Evolutionary conservation across 2,797 vertebrate genomes (phyloP).

Genomic region (Notolabrus celidotus): DNA sequence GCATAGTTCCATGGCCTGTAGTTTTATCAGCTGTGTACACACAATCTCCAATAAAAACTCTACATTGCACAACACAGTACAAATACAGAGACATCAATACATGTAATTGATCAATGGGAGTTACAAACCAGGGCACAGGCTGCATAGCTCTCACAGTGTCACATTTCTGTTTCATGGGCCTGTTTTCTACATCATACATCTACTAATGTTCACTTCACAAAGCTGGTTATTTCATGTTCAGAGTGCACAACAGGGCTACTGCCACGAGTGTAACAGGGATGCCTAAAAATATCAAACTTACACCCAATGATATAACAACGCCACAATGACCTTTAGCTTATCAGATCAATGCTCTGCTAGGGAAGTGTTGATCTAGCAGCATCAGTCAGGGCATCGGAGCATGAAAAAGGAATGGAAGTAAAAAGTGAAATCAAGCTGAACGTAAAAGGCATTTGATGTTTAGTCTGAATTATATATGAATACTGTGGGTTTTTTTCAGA

Average conservation of each 20-base stretch:
- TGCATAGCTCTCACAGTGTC: conserved; percentile 56
- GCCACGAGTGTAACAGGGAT: not conserved
- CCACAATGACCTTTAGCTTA: conserved; percentile 27
- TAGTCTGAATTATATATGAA: too few relatives aligned
- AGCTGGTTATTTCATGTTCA: not conserved
- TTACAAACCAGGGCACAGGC: conserved; percentile 78
- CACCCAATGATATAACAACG: conserved; percentile 6
- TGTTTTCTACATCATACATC: conserved; percentile 3
- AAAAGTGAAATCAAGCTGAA: not conserved
- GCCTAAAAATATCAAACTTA: conserved; percentile 9
- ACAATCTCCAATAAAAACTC: conserved; percentile 41
- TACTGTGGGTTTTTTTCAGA: too few relatives aligned
- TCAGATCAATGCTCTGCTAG: conserved; percentile 54
- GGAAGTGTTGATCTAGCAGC: conserved; percentile 43
- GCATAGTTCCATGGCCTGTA: conserved; percentile 1
- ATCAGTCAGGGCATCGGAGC: conserved; percentile 30
- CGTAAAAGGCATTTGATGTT: not conserved
- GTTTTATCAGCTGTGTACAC: conserved; percentile 20
- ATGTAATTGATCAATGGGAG: conserved; percentile 74
- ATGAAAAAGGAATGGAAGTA: conserved; percentile 9
- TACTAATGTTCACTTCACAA: not conserved
- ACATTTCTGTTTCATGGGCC: conserved; percentile 40
- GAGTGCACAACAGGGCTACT: too few relatives aligned
- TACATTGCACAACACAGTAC: conserved; percentile 56
- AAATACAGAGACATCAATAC: conserved; percentile 77